Evolutionary conservation across 2,797 vertebrate species (phyloP), one percentile per base, ranked within the genome.

Genomic region (Gephyroberyx darwinii): DNA sequence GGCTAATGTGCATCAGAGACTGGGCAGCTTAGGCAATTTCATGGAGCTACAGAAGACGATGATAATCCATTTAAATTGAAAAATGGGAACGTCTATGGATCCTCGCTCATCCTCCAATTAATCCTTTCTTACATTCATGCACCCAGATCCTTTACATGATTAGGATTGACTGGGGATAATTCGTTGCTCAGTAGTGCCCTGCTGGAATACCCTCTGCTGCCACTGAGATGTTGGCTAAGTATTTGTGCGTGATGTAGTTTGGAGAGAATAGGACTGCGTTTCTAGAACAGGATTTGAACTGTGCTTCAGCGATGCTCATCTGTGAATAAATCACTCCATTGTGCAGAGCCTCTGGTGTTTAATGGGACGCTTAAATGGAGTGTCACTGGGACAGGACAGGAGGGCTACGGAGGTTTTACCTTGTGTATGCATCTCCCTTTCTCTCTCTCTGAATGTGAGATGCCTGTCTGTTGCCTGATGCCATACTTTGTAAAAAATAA

Each of bases 1-100:
- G 69, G 63, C 81, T 84, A 88, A 81, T 77, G 64, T 78, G 76
- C 74, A 78, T 84, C 76, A 81, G 76, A 78, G 71, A 77, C 67
- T 56, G 65, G 78, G 65, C 79, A 82, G 84, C 85, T 88, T 78
- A 80, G 74, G 83, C 78, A 83, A 86, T 91, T 91, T 89, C 86
- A 90, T 84, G 81, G 83, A 78, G 74, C 80, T 17, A 41, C 72
- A 74, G 82, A 78, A 87, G 82, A 85, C 66, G 71, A 88, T 84
- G 84, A 85, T 92, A 91, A 92, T 92, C 86, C 86, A 89, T 85
- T 91, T 92, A 90, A 88, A 89, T 84, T 89, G 84, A 91, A 89
- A 89, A 92, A 90, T 86, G 81, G 71, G 69, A 89, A 87, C 75
- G 77, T 82, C 72, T 65, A 65, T 82, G 77, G 86, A 84, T 85